Conservation (phyloP, 2,888 invertebrate genomes). For the Diarsia dahlii region DNA sequence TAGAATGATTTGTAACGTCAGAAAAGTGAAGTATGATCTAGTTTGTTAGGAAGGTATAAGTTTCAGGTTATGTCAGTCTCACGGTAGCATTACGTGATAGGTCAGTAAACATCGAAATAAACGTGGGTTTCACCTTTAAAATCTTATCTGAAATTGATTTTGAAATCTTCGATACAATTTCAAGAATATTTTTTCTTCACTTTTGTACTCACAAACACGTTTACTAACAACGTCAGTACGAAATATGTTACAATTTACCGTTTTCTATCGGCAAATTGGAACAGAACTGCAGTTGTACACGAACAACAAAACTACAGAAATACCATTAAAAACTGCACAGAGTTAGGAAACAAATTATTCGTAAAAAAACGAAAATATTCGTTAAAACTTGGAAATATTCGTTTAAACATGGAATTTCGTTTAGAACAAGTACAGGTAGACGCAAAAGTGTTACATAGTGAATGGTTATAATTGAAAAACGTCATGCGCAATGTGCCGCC, state of each 20-base stretch:
- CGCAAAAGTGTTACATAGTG: constrained; percentile 85
- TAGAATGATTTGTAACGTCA: background rate
- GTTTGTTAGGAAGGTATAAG: background rate
- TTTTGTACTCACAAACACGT: constrained; percentile 6
- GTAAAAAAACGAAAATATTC: constrained; percentile 42
- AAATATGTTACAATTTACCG: constrained; percentile 18
- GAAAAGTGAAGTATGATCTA: background rate
- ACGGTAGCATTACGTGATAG: constrained; percentile 30
- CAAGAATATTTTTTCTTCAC: background rate
- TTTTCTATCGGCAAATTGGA: constrained; percentile 33
- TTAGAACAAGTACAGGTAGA: constrained; percentile 61
- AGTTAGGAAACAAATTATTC: constrained; percentile 36
- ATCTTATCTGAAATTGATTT: background rate
- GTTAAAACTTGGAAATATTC: constrained; percentile 41
- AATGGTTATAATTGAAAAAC: constrained; percentile 85
- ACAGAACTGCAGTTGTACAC: constrained; percentile 8
- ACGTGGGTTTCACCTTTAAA: constrained; percentile 11
- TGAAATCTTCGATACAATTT: background rate
- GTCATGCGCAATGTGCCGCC: constrained; percentile 85
- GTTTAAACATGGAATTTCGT: constrained; percentile 33
- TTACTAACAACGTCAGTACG: constrained; percentile 14
- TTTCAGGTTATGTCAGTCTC: background rate
- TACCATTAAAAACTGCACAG: constrained; percentile 21
- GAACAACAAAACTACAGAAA: constrained; percentile 23
- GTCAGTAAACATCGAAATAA: constrained; percentile 15